These are phyloP conservation scores for Margarornis squamiger DNA, from an alignment of 2,797 vertebrate genomes.

Conservation along the genomic window DNA sequence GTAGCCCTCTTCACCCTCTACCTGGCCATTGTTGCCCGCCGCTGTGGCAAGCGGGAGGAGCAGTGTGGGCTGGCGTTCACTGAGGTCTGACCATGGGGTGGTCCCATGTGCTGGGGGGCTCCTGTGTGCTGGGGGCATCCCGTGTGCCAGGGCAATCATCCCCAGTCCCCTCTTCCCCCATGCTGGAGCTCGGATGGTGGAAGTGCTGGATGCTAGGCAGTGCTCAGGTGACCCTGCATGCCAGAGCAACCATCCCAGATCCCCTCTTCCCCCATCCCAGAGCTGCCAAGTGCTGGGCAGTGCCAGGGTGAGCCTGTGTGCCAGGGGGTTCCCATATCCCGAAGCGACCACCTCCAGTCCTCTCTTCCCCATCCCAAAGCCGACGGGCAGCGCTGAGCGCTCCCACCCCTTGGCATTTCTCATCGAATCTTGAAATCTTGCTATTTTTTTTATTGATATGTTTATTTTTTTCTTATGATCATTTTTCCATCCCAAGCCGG, in stretches of 20 bases:
- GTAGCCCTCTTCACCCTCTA: constrained; percentile 91
- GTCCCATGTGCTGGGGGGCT: not conserved
- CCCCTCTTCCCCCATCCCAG: not conserved
- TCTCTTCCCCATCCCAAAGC: not conserved
- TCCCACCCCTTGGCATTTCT: not conserved
- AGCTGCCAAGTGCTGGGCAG: not conserved
- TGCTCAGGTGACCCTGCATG: not conserved
- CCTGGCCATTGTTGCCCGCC: constrained; percentile 90
- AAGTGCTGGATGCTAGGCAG: not conserved
- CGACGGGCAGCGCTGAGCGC: constrained; percentile 9
- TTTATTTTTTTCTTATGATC: not conserved
- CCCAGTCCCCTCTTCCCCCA: not conserved
- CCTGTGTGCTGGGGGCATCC: not conserved
- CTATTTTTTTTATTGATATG: not conserved
- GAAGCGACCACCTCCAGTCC: not conserved
- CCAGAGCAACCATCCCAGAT: not conserved
- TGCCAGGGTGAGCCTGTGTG: no score
- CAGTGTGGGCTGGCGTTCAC: constrained; percentile 87
- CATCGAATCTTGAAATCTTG: not conserved
- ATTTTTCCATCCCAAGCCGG: not conserved
- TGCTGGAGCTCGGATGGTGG: not conserved
- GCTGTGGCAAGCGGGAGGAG: constrained; percentile 92
- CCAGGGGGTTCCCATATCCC: no score
- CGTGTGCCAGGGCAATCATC: fast-evolving
- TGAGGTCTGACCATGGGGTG: constrained; percentile 78